A percentile compares a stretch with the other conserved stretches of the same genome.
Evolutionary conservation across 2,797 vertebrate species (phyloP).

Genomic region (Myripristis jacobus): DNA sequence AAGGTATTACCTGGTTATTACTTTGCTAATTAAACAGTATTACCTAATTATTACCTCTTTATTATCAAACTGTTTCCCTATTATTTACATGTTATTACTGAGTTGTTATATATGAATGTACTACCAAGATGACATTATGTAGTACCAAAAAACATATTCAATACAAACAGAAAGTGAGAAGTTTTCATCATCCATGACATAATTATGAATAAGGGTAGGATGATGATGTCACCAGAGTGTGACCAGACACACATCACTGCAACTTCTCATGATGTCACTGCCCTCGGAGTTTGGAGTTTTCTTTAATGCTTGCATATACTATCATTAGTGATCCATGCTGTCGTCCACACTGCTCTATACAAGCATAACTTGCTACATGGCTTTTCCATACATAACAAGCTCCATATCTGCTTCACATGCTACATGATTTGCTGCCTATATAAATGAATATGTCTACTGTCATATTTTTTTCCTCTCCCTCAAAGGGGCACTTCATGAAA

Average conservation of each 20-base stretch:
- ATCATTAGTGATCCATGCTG: background rate
- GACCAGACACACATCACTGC: too few species aligned
- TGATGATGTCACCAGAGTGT: too few species aligned
- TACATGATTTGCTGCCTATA: background rate
- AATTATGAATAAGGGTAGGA: background rate
- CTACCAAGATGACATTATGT: too few species aligned
- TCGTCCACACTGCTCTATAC: background rate
- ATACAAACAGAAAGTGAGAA: background rate
- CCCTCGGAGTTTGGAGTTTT: slow-evolving; percentile 4
- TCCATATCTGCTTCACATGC: slow-evolving; percentile 15
- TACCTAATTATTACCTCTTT: too few species aligned
- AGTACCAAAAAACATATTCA: too few species aligned
- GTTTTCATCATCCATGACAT: slow-evolving; percentile 3
- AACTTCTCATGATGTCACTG: background rate
- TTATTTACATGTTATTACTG: too few species aligned
- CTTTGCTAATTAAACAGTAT: too few species aligned
- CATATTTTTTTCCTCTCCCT: background rate
- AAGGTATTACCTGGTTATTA: too few species aligned
- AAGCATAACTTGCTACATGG: slow-evolving; percentile 1
- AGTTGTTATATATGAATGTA: too few species aligned
- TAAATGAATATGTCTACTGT: too few species aligned
- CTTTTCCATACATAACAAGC: background rate
- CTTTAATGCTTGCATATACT: background rate
- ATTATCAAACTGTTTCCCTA: too few species aligned
- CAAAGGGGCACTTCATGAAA: too few species aligned